A percentile compares a stretch with the other conserved stretches of the same genome.
Evolutionary conservation across 1,140 invertebrate genomes (phyloP).

Genomic region (Leptopilina clavipes): DNA sequence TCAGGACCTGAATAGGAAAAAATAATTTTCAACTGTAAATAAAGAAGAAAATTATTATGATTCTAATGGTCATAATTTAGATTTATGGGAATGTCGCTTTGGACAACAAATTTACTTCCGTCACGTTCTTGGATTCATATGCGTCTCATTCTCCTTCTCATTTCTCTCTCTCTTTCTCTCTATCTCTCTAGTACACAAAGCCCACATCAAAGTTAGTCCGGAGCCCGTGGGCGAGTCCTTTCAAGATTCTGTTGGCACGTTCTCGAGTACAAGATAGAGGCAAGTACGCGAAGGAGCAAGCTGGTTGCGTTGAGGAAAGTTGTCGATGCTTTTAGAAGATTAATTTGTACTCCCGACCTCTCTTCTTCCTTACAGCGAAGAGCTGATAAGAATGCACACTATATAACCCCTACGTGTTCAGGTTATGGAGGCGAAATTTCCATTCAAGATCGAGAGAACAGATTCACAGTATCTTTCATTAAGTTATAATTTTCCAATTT

Average conservation of each 20-base stretch:
- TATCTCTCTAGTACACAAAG: slow-evolving; percentile 19
- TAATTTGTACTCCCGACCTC: slow-evolving; percentile 32
- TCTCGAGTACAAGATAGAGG: slow-evolving; percentile 31
- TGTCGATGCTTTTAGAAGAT: slow-evolving; percentile 35
- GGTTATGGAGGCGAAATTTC: slow-evolving; percentile 31
- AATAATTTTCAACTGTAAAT: no score
- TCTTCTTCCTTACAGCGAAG: neutral
- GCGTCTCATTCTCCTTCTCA: neutral
- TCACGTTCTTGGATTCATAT: slow-evolving; percentile 9
- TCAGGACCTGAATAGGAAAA: no score
- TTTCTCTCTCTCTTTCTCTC: neutral
- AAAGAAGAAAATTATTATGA: no score
- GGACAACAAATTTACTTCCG: neutral
- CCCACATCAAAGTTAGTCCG: slow-evolving; percentile 29
- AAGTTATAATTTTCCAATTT: slow-evolving; percentile 20
- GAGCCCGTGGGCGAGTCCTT: slow-evolving; percentile 27
- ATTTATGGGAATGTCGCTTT: neutral
- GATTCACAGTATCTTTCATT: slow-evolving; percentile 26
- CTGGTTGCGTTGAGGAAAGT: slow-evolving; percentile 30
- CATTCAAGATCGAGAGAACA: slow-evolving; percentile 17
- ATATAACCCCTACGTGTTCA: slow-evolving; percentile 25
- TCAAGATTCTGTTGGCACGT: slow-evolving; percentile 31
- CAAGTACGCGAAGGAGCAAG: slow-evolving; percentile 32
- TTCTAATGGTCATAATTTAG: no score
- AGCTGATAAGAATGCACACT: slow-evolving; percentile 32